Percentiles rank a stretch among this genome's conserved stretches.
phyloP scores from a whole-genome alignment of 2,888 invertebrate species.

The Epinotia brunnichana region DNA sequence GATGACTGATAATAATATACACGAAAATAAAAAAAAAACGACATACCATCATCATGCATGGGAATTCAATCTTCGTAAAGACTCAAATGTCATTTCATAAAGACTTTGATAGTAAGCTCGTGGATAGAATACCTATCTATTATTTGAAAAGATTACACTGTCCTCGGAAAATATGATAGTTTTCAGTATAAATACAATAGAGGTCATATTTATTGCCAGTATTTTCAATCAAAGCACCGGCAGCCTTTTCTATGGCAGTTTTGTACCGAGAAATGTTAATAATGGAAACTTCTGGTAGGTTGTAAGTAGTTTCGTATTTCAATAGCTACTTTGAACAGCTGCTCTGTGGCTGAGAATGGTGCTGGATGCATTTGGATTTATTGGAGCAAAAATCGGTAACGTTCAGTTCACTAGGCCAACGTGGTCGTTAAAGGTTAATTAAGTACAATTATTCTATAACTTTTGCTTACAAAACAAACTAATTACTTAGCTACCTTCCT shows the following conservation, averaged over 20 bases:
- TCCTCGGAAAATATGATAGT: neutral
- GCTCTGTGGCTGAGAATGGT: neutral
- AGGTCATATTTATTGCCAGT: neutral
- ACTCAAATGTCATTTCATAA: too few relatives aligned
- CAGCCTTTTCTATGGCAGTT: neutral
- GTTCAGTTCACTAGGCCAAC: too few relatives aligned
- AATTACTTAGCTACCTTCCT: slow-evolving; percentile 1
- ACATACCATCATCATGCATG: too few relatives aligned
- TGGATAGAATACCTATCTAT: too few relatives aligned
- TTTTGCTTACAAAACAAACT: neutral
- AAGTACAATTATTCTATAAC: too few relatives aligned
- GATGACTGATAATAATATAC: too few relatives aligned
- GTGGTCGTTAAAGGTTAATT: too few relatives aligned
- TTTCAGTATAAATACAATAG: neutral
- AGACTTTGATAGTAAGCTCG: too few relatives aligned
- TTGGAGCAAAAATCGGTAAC: neutral
- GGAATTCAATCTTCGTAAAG: too few relatives aligned
- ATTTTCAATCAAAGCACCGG: slow-evolving; percentile 6
- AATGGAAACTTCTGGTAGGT: neutral
- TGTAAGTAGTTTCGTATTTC: neutral
- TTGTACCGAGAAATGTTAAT: slow-evolving; percentile 11
- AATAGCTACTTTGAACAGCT: neutral
- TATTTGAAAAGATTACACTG: neutral
- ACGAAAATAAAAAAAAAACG: too few relatives aligned
- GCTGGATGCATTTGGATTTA: neutral